Conservation (phyloP, 2,113 vertebrate species). For the Apus apus region DNA sequence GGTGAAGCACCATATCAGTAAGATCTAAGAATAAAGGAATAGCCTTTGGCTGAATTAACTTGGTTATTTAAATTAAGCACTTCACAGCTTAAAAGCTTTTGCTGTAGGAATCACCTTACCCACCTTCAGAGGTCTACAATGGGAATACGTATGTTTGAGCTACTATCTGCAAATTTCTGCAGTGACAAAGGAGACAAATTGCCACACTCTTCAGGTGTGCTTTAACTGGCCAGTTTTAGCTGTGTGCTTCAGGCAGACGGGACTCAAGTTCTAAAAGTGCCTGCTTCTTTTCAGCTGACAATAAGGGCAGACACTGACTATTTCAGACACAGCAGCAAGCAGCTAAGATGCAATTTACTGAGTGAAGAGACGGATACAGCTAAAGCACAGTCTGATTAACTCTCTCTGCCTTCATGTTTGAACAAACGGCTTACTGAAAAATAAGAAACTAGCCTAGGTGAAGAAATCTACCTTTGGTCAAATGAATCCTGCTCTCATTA, state of each 20-base stretch:
- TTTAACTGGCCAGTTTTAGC: neutral
- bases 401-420: neutral
- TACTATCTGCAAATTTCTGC: neutral
- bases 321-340: slow-evolving; percentile 2
- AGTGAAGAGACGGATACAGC: neutral
- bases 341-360: slow-evolving; percentile 20
- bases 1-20: neutral
- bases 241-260: neutral
- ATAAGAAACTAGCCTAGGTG: neutral
- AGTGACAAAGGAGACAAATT: neutral
- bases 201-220: neutral
- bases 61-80: neutral
- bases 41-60: neutral
- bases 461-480: neutral
- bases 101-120: neutral
- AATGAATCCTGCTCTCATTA: neutral
- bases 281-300: neutral
- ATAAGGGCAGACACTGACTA: neutral
- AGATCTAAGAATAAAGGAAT: neutral
- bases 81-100: neutral
- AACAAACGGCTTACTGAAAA: neutral
- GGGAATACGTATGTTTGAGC: neutral
- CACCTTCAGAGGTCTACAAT: neutral
- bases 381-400: slow-evolving; percentile 2
- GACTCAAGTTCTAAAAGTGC: neutral